Evolutionary conservation across 2,797 vertebrate species (phyloP), one percentile per base, ranked within the genome.

Genomic region (Acanthurus leucopareius): DNA sequence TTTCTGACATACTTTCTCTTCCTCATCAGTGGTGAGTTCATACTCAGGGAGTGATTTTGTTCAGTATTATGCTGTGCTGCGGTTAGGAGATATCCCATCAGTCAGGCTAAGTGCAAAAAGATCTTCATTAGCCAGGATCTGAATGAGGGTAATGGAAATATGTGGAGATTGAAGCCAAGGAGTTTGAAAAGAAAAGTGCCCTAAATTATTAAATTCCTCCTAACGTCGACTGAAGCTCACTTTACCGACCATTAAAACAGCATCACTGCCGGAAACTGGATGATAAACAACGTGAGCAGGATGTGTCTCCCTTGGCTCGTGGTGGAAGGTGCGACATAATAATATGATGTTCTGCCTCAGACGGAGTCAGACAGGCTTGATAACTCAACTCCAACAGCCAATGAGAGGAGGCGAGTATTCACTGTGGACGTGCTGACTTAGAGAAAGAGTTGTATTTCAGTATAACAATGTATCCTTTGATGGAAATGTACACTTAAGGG

Each of bases 41-140:
- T 49, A 47, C 69, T 76, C 51, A 35, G 62, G 7, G 16, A 64
- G 53, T 45, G 22, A 62, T 72, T 82, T 66, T 25, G 65, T 77
- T 81, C 74, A 38, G 14, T 11, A 45, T 42, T 42, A 42, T 10
- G 51, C 44, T 59, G 32, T 62, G 17, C 52, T 32, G 20, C 64
- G 47, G 77, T 54, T 62, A 57, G n/a, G 40, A 65, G 53, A 61
- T 71, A 49, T 66, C 32, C 68, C 58, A 76, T 77, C 53, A 52
- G 14, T 88, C 76, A 77, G 58, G n/a, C 58, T 73, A 78, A 83
- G 63, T 79, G 75, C 67, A 52, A 28, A 79, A 80, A 66, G n/a
- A 78, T 77, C 44, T 78, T 76, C 77, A 86, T 85, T 80, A 68
- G 56, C 45, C 35, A 44, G 44, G 74, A 62, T 75, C 47, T 73